phyloP scores from a whole-genome alignment of 2,888 invertebrate species.

The Digitonthophagus gazella region DNA sequence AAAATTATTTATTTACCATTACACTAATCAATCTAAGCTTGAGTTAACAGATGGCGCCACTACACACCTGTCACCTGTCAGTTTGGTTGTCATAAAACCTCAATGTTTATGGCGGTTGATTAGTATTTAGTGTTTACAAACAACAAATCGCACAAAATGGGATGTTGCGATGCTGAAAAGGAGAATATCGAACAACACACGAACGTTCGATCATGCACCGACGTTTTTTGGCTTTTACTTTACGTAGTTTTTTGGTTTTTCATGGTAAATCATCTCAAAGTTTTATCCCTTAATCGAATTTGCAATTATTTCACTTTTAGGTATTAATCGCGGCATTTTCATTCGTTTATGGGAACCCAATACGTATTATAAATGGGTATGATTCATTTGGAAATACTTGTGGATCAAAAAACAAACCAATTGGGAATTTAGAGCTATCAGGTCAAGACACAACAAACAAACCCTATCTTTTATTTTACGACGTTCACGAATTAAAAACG shows the following conservation, averaged over 20 bases:
- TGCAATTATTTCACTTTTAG: constrained; percentile 52
- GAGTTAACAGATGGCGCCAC: constrained; percentile 15
- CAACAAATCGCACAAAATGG: constrained; percentile 52
- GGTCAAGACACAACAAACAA: constrained; percentile 79
- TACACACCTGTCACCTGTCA: background rate
- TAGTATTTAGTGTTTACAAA: constrained; percentile 31
- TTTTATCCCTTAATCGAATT: constrained; percentile 22
- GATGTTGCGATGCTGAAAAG: constrained; percentile 63
- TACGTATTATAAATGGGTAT: constrained; percentile 84
- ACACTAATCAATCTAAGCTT: background rate
- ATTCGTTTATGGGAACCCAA: constrained; percentile 83
- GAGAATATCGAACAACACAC: constrained; percentile 53
- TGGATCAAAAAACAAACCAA: constrained; percentile 78
- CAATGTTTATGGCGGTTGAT: constrained; percentile 4
- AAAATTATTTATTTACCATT: too few species aligned
- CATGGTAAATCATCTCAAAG: constrained; percentile 62
- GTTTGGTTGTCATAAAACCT: too few species aligned
- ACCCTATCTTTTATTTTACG: constrained; percentile 80
- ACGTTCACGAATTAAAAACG: constrained; percentile 70
- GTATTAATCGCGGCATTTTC: constrained; percentile 83
- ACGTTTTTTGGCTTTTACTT: constrained; percentile 76
- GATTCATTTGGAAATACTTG: constrained; percentile 95
- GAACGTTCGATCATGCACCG: constrained; percentile 73
- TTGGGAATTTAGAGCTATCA: constrained; percentile 71
- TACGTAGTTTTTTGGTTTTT: constrained; percentile 80